phyloP scores from a whole-genome alignment of 2,113 vertebrate genomes.

The Gavia stellata region DNA sequence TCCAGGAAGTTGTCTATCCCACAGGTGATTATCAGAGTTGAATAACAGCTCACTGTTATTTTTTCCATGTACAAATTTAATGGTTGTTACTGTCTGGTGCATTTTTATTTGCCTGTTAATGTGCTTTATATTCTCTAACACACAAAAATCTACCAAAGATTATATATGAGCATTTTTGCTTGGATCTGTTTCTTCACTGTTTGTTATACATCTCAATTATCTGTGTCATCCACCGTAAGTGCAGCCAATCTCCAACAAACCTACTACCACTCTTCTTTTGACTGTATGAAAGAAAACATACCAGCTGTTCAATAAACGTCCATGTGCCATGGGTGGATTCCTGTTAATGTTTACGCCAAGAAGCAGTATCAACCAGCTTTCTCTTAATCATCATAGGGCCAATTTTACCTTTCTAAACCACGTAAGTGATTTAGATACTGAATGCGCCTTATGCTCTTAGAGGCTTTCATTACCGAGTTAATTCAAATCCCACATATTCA shows the following conservation, averaged over 20 bases:
- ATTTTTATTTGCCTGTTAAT: neutral
- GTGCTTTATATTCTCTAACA: neutral
- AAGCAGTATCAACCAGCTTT: neutral
- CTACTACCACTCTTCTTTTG: neutral
- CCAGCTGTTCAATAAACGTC: neutral
- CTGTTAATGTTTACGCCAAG: neutral
- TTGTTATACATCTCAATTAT: neutral
- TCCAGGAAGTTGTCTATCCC: neutral
- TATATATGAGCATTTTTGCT: neutral
- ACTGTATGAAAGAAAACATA: neutral
- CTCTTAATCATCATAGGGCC: neutral
- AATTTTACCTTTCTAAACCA: neutral
- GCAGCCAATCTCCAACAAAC: neutral
- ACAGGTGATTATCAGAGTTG: neutral
- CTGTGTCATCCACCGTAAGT: neutral
- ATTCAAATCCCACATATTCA: slow-evolving; percentile 35
- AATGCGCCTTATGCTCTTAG: neutral
- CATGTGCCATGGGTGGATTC: neutral
- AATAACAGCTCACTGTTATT: neutral
- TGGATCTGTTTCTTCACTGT: neutral
- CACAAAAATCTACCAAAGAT: neutral
- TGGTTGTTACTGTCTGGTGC: neutral
- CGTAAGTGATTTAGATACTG: neutral
- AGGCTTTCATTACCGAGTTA: neutral
- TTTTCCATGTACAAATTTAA: neutral